Percentiles rank a stretch among this genome's conserved stretches.
Evolutionary conservation across 2,797 vertebrate species (phyloP).

Genomic region (Propithecus deckenii): DNA sequence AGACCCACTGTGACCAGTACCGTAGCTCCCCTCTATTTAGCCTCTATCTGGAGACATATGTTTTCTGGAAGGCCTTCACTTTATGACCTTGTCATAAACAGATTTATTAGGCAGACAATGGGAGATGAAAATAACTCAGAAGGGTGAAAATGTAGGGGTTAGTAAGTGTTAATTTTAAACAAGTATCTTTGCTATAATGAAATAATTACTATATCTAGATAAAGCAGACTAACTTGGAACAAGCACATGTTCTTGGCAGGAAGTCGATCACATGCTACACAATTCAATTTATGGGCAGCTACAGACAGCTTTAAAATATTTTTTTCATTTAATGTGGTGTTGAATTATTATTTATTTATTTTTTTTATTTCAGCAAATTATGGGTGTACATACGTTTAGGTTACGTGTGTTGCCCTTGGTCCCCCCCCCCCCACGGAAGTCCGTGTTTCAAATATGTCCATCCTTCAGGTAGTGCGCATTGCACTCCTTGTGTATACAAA

Average conservation of each 20-base stretch:
- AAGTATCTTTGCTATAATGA: constrained; percentile 72
- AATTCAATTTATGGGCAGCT: constrained; percentile 63
- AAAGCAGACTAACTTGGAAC: constrained; percentile 60
- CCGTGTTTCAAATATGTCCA: too few relatives aligned
- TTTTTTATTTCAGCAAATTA: too few relatives aligned
- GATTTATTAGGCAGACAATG: constrained; percentile 59
- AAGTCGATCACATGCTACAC: constrained; percentile 27
- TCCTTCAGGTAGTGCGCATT: too few relatives aligned
- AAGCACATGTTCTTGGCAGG: constrained; percentile 74
- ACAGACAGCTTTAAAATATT: constrained; percentile 66
- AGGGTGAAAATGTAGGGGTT: constrained; percentile 54
- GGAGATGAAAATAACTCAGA: constrained; percentile 51
- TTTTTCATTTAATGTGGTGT: constrained; percentile 72
- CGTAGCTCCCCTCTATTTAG: constrained; percentile 30
- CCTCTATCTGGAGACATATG: constrained; percentile 33
- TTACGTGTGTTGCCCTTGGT: too few relatives aligned
- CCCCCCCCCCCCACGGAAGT: too few relatives aligned
- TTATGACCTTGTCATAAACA: constrained; percentile 69
- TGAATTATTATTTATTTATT: too few relatives aligned
- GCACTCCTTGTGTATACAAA: too few relatives aligned
- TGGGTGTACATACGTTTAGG: too few relatives aligned
- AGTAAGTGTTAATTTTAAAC: constrained; percentile 77
- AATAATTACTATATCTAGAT: constrained; percentile 75
- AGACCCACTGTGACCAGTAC: not conserved
- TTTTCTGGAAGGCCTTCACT: constrained; percentile 63